A percentile compares a stretch with the other conserved stretches of the same genome.
Evolutionary conservation across 2,797 vertebrate genomes (phyloP).

Genomic region (Coendou prehensilis): DNA sequence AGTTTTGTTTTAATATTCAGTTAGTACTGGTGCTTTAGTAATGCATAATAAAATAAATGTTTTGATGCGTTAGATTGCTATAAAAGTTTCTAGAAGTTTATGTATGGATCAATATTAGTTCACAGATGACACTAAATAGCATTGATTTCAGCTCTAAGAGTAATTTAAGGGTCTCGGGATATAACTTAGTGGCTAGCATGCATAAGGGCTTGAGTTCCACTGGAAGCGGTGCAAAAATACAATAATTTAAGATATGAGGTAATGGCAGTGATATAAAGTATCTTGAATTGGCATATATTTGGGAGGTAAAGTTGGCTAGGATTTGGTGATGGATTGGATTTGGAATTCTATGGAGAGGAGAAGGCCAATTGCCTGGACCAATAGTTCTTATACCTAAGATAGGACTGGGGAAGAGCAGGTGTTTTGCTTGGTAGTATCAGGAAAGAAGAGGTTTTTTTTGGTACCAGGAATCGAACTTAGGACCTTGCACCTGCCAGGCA

Average conservation of each 20-base stretch:
- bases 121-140: background rate
- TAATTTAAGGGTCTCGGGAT: background rate
- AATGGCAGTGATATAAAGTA: background rate
- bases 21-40: slow-evolving; percentile 17
- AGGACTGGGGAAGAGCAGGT: background rate
- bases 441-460: background rate
- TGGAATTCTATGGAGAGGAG: background rate
- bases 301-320: slow-evolving; percentile 11
- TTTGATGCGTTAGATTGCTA: slow-evolving; percentile 4
- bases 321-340: slow-evolving; percentile 19
- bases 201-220: background rate
- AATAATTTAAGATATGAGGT: background rate
- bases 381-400: background rate
- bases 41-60: slow-evolving; percentile 28
- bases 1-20: slow-evolving; percentile 47
- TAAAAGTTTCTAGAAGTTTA: slow-evolving; percentile 14
- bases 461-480: too few species aligned
- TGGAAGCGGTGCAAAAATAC: background rate
- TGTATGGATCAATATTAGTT: background rate
- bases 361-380: slow-evolving; percentile 8
- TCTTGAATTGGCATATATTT: slow-evolving; percentile 8
- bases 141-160: background rate
- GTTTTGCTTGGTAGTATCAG: slow-evolving; percentile 48
- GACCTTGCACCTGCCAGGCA: too few species aligned
- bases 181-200: background rate